Conservation (phyloP, 2,113 vertebrate genomes). For the Fulmarus glacialis region DNA sequence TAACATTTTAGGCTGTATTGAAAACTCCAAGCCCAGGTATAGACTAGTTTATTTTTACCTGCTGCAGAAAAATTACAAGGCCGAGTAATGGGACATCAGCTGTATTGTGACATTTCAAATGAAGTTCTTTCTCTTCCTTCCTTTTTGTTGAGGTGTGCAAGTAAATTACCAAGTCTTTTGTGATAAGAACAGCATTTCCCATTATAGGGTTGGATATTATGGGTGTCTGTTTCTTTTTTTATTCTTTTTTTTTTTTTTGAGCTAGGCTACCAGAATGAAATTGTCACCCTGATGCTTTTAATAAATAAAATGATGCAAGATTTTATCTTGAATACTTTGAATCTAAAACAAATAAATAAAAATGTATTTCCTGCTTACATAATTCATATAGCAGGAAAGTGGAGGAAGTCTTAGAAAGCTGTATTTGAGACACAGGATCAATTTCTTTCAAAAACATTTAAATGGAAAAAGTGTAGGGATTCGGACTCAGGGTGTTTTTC, state of each 20-base stretch:
- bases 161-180: background rate
- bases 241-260: background rate
- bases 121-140: background rate
- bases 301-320: background rate
- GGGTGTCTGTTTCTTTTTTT: background rate
- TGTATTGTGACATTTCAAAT: conserved; percentile 4
- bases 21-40: conserved; percentile 13
- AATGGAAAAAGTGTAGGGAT: background rate
- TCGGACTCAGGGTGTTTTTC: background rate
- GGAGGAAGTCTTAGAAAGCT: background rate
- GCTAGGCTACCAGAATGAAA: background rate
- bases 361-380: background rate
- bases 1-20: background rate
- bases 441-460: background rate
- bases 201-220: background rate
- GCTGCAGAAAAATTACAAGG: conserved; percentile 17
- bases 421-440: background rate
- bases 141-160: background rate
- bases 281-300: background rate
- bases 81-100: background rate
- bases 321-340: background rate
- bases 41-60: conserved; percentile 38
- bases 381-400: background rate
- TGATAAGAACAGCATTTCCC: background rate
- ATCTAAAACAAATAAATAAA: background rate